These are phyloP conservation scores for Hemistola chrysoprasaria DNA, from an alignment of 2,888 invertebrate genomes.

Conservation along the genomic window DNA sequence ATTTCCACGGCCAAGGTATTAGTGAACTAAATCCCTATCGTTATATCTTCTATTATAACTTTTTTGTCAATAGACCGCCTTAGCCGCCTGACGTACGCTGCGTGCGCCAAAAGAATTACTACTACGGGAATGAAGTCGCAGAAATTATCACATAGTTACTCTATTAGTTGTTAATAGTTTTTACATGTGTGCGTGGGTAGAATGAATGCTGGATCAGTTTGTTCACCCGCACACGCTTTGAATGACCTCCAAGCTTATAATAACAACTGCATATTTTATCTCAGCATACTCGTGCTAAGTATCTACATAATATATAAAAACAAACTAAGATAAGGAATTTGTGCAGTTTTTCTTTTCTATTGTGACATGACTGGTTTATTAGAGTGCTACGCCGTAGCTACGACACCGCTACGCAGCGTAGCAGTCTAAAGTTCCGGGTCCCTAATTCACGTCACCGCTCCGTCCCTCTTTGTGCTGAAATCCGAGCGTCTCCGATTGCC, in stretches of 20 bases:
- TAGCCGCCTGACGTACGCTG: too few relatives aligned
- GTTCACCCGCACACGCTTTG: constrained; percentile 22
- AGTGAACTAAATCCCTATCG: too few relatives aligned
- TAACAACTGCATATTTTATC: constrained; percentile 24
- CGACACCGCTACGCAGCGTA: constrained; percentile 33
- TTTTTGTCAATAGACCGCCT: too few relatives aligned
- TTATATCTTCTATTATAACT: too few relatives aligned
- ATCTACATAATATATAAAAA: too few relatives aligned
- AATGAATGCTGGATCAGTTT: constrained; percentile 17
- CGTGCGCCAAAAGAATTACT: too few relatives aligned
- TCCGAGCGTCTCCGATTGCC: constrained; percentile 66
- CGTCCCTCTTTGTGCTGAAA: constrained; percentile 67
- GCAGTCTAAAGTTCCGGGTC: constrained; percentile 33
- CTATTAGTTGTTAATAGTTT: too few relatives aligned
- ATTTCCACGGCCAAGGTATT: too few relatives aligned
- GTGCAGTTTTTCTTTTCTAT: constrained; percentile 51
- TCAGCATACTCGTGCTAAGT: constrained; percentile 26
- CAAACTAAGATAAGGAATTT: constrained; percentile 45
- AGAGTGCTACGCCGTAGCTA: too few relatives aligned
- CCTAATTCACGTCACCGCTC: constrained; percentile 48
- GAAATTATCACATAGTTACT: too few relatives aligned
- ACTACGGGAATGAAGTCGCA: too few relatives aligned
- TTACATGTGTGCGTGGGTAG: constrained; percentile 4
- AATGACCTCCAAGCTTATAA: constrained; percentile 28
- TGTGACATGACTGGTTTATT: constrained; percentile 47